A percentile compares a stretch with the other conserved stretches of the same genome.
These are phyloP conservation scores for Globia sparganii DNA, from an alignment of 2,888 invertebrate genomes.

Conservation along the genomic window DNA sequence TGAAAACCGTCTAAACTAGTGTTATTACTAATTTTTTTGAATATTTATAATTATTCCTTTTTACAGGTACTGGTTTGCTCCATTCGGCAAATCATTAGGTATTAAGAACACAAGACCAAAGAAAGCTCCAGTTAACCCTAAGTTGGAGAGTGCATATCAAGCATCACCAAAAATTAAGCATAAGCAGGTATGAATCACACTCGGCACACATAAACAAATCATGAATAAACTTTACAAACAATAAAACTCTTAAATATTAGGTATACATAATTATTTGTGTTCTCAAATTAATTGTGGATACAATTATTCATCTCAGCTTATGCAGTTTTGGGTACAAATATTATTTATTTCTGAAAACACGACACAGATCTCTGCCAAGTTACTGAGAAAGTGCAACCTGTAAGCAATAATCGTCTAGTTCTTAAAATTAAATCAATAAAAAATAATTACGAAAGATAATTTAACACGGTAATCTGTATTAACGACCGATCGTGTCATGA, in stretches of 20 bases:
- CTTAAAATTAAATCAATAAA: neutral
- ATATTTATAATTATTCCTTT: conserved; percentile 61
- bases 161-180: conserved; percentile 93
- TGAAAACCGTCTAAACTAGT: too few species aligned
- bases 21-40: too few species aligned
- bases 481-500: neutral
- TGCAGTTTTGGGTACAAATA: neutral
- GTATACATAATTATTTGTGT: neutral
- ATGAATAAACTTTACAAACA: neutral
- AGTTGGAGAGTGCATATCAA: conserved; percentile 94
- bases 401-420: neutral
- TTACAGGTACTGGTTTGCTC: conserved; percentile 94
- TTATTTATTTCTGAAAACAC: neutral
- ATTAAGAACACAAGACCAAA: conserved; percentile 95
- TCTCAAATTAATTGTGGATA: neutral
- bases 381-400: neutral
- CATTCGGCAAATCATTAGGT: conserved; percentile 95
- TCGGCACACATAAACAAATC: conserved; percentile 10
- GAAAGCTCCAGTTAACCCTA: conserved; percentile 93
- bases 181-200: conserved; percentile 91
- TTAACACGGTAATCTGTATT: conserved; percentile 6
- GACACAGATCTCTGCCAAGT: neutral
- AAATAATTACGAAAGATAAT: conserved; percentile 7
- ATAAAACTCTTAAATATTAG: neutral
- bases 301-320: too few species aligned